Evolutionary conservation across 2,888 invertebrate genomes (phyloP).

Genomic region (Harmothoe impar): DNA sequence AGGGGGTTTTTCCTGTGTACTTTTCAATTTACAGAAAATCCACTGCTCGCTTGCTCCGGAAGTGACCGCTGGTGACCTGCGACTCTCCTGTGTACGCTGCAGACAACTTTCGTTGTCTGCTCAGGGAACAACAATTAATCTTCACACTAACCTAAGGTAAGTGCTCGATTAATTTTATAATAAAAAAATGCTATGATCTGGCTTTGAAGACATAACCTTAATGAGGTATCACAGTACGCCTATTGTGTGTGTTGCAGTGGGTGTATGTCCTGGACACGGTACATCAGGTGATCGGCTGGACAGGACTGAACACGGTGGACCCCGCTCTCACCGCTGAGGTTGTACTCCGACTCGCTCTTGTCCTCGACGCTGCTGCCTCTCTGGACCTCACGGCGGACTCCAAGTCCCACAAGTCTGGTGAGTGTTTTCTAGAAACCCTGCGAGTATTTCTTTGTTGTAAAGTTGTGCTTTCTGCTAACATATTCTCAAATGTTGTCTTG

Average conservation of each 20-base stretch:
- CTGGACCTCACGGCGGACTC: constrained; percentile 73
- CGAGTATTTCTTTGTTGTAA: neutral
- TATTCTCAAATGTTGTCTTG: neutral
- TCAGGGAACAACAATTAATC: no score
- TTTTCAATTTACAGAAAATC: no score
- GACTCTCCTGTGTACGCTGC: no score
- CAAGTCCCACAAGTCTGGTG: constrained; percentile 41
- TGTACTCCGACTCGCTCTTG: constrained; percentile 81
- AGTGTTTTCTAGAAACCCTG: neutral
- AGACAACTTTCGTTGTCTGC: no score
- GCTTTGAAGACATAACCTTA: no score
- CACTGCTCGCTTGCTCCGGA: no score
- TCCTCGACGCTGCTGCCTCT: constrained; percentile 80
- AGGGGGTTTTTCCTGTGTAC: no score
- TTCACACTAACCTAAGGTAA: no score
- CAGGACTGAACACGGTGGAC: constrained; percentile 81
- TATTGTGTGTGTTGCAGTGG: constrained; percentile 76
- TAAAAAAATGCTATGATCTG: no score
- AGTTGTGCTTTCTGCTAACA: neutral
- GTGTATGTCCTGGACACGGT: constrained; percentile 82
- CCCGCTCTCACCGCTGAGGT: constrained; percentile 82
- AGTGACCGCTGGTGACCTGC: no score
- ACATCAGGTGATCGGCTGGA: constrained; percentile 81
- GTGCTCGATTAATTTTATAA: no score
- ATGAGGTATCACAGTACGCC: no score